These are phyloP conservation scores for Argyrosomus japonicus DNA, from an alignment of 2,113 vertebrate species.

Conservation along the genomic window DNA sequence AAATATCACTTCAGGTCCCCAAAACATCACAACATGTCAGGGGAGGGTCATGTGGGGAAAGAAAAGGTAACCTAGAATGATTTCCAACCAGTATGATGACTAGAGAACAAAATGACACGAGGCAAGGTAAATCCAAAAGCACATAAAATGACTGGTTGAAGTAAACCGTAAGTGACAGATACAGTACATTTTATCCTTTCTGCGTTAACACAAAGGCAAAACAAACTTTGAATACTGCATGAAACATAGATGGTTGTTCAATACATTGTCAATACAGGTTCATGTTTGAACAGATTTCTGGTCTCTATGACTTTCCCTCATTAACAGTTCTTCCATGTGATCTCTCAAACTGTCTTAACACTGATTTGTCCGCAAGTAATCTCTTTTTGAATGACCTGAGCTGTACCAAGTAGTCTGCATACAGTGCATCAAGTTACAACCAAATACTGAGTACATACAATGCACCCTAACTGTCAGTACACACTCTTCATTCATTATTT, in stretches of 20 bases:
- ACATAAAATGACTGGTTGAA: conserved; percentile 34
- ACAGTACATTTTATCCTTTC: conserved; percentile 45
- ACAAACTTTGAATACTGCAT: conserved; percentile 71
- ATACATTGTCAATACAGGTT: conserved; percentile 18
- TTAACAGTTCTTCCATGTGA: conserved; percentile 18
- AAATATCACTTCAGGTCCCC: conserved; percentile 54
- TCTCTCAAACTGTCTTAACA: not conserved
- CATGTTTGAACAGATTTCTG: conserved; percentile 18
- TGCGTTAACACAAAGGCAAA: conserved; percentile 60
- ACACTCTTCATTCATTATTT: conserved; percentile 9
- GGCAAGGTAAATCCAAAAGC: conserved; percentile 51
- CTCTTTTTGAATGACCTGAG: conserved; percentile 63
- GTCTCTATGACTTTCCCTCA: conserved; percentile 18
- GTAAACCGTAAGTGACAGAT: conserved; percentile 45
- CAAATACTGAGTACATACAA: conserved; percentile 50
- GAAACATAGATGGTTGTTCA: conserved; percentile 46
- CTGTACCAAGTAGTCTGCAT: conserved; percentile 63
- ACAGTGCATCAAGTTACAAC: conserved; percentile 68
- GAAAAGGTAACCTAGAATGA: conserved; percentile 5
- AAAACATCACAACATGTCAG: conserved; percentile 20
- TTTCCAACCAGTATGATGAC: conserved; percentile 38
- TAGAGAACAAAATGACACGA: conserved; percentile 38
- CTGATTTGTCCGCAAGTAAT: conserved; percentile 47
- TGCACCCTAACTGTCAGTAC: conserved; percentile 46
- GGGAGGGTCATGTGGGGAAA: not conserved